phyloP scores from a whole-genome alignment of 2,797 vertebrate genomes.

The Rhinoraja longicauda region DNA sequence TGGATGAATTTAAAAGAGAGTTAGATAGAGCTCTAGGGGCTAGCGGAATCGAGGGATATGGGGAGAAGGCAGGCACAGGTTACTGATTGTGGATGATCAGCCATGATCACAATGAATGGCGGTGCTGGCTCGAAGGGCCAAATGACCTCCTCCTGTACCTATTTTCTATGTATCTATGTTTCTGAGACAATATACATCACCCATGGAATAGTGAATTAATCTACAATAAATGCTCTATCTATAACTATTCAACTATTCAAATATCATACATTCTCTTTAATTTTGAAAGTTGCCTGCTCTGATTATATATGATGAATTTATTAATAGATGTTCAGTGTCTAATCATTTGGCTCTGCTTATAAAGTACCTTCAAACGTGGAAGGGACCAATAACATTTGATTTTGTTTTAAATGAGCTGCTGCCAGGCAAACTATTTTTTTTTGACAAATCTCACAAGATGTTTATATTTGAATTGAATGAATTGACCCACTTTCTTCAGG shows the following conservation, averaged over 20 bases:
- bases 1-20: no score
- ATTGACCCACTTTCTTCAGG: not conserved
- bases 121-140: no score
- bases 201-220: not conserved
- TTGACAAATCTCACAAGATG: conserved; percentile 12
- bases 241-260: not conserved
- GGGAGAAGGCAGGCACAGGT: no score
- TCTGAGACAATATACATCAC: not conserved
- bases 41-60: no score
- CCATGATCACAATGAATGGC: no score
- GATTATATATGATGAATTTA: not conserved
- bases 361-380: not conserved
- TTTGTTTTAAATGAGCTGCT: not conserved
- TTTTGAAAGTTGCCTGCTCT: not conserved
- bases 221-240: no score
- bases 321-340: not conserved
- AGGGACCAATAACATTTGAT: not conserved
- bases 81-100: no score
- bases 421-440: not conserved
- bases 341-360: not conserved
- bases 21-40: no score
- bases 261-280: not conserved
- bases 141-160: no score
- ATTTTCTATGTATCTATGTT: no score
- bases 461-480: not conserved